A percentile compares a stretch with the other conserved stretches of the same genome.
Evolutionary conservation across 2,113 vertebrate genomes (phyloP).

Genomic region (Onychostoma macrolepis): DNA sequence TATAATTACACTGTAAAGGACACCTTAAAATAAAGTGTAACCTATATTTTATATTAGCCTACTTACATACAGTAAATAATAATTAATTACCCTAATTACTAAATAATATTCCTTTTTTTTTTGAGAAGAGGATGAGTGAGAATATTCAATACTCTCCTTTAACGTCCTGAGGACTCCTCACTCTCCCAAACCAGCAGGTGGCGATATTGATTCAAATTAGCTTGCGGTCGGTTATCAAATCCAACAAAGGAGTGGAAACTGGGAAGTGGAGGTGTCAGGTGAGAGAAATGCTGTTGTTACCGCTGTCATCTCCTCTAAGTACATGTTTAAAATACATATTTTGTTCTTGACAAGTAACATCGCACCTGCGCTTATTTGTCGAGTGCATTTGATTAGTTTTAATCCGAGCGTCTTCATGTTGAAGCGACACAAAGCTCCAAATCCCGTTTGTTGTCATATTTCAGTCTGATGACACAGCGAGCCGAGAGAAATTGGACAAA

Average conservation of each 20-base stretch:
- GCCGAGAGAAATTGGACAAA: neutral
- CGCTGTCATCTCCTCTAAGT: neutral
- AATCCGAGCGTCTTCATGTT: neutral
- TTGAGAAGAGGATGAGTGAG: neutral
- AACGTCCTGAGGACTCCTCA: neutral
- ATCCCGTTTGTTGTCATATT: neutral
- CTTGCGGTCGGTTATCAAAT: neutral
- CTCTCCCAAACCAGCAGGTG: constrained; percentile 25
- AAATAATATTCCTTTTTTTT: neutral
- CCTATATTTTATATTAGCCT: too few species aligned
- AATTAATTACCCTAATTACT: too few species aligned
- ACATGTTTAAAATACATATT: neutral
- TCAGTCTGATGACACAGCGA: neutral
- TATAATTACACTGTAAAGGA: too few species aligned
- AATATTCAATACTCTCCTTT: neutral
- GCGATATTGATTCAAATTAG: neutral
- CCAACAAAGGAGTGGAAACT: constrained; percentile 11
- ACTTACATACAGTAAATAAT: too few species aligned
- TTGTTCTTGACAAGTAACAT: neutral
- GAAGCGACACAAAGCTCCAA: neutral
- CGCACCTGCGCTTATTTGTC: neutral
- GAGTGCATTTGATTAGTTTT: neutral
- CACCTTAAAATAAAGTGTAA: too few species aligned
- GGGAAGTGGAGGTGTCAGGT: constrained; percentile 36
- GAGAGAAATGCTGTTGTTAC: constrained; percentile 14